phyloP scores from a whole-genome alignment of 1,140 invertebrate species.

The Drosophila athabasca region DNA sequence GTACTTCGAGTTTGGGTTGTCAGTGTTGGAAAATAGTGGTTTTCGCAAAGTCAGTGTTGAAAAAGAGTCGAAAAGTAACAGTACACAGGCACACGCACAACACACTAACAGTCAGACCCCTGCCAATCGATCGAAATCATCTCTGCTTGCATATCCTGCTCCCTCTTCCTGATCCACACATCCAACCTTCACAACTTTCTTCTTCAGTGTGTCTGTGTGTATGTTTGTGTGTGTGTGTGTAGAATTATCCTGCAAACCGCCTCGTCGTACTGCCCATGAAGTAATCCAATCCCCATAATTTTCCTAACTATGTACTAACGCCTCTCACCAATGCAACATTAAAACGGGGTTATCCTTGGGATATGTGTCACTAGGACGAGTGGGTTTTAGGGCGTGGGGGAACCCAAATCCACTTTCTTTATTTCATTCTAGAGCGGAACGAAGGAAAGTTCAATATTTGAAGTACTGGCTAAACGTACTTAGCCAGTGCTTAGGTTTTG shows the following conservation, averaged over 20 bases:
- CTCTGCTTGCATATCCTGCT: conserved; percentile 28
- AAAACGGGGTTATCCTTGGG: no score
- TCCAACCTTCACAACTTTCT: neutral
- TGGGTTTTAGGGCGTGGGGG: no score
- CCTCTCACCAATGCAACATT: no score
- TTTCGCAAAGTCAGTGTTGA: neutral
- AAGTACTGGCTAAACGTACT: neutral
- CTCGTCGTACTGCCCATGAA: no score
- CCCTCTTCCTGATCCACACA: neutral
- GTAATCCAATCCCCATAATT: no score
- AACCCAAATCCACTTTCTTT: no score
- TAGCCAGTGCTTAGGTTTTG: conserved; percentile 14
- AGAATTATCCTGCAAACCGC: no score
- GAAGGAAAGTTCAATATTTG: no score
- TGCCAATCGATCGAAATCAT: conserved; percentile 16
- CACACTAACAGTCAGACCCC: conserved; percentile 29
- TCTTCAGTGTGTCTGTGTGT: conserved; percentile 5
- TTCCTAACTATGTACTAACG: no score
- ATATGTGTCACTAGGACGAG: no score
- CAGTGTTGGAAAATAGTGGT: conserved; percentile 26
- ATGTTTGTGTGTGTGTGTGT: no score
- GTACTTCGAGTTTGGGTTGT: conserved; percentile 20
- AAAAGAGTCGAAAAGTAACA: conserved; percentile 6
- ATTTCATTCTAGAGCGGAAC: no score
- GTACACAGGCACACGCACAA: conserved; percentile 18